Conservation (phyloP, 2,113 vertebrate genomes). For the Egretta garzetta region DNA sequence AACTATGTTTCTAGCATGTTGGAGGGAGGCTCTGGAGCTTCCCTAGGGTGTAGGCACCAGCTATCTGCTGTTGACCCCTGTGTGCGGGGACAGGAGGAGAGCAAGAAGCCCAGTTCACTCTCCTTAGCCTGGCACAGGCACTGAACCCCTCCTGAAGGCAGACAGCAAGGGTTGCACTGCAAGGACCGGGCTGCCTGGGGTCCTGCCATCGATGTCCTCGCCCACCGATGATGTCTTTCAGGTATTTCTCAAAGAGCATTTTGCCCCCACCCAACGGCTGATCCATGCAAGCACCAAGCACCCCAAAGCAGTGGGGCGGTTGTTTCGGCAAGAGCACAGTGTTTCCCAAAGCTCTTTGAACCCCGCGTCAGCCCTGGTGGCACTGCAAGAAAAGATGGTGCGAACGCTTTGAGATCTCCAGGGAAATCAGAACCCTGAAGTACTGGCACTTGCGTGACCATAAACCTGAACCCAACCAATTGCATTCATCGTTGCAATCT, state of each 20-base stretch:
- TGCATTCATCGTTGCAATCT: not conserved
- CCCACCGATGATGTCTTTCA: accelerated
- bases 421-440: not conserved
- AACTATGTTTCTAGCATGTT: accelerated
- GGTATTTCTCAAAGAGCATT: not conserved
- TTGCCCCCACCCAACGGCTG: not conserved
- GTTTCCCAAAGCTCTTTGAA: not conserved
- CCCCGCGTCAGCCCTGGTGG: not conserved
- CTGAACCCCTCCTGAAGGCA: not conserved
- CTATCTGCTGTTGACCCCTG: not conserved
- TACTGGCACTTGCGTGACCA: accelerated
- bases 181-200: not conserved
- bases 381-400: not conserved
- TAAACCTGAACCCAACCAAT: not conserved
- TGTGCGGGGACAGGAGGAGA: not conserved
- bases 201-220: not conserved
- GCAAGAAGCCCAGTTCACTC: not conserved
- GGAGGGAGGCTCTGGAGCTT: not conserved
- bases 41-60: not conserved
- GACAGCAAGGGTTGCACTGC: not conserved
- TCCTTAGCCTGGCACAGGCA: too few relatives aligned
- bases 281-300: not conserved
- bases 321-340: not conserved
- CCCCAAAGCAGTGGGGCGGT: not conserved
- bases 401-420: not conserved